Base-by-base conservation (phyloP, 1,140 invertebrate species). In the Drosophila lacteicornis region DNA sequence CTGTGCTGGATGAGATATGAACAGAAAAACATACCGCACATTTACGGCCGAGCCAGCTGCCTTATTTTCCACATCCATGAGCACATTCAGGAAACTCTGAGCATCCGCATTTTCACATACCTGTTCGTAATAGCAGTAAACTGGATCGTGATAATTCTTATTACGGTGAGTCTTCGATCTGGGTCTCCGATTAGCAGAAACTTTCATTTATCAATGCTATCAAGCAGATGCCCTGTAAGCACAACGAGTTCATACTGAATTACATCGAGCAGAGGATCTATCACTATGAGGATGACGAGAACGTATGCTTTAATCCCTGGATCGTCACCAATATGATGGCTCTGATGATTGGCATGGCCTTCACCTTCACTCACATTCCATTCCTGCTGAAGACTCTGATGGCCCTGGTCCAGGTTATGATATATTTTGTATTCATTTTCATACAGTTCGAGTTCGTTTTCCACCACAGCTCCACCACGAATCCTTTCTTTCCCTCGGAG, bases 311-410 rank as follows among this genome's bases (percentile, higher is more conserved):
- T 56, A 94, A 95, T 75, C 95, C 96, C 61, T 96, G 96, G 96
- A 95, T 96, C 94, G 93, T 97, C 74, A 96, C 97, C 2, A 95
- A 97, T 92, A 96, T 96, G 65, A 95, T 96, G 85, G 94, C 96
- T 11, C 90, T 98, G 57, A 95, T 96, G 0, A 94, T 98, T 63
- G 93, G 97, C 3, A 94, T 96, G 61, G 96, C 95, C 55, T 97
- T 97, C 67, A 93, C 97, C 12, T 98, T 98, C 92, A 94, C 97
- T 25, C 94, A 97, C 62, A 96, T 98, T 17, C 96, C 97, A 79
- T 97, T 97, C 80, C 92, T 96, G 57, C 92, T 98, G 17, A 99
- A 98, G 93, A 94, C 97, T 42, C 59, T 95, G 0, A 93, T 96
- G 17, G 96, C 95, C 55, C 61, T 94, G 3, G 69, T 94, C 0